Conservation (phyloP, 2,888 invertebrate species). For the Hipparchia semele region DNA sequence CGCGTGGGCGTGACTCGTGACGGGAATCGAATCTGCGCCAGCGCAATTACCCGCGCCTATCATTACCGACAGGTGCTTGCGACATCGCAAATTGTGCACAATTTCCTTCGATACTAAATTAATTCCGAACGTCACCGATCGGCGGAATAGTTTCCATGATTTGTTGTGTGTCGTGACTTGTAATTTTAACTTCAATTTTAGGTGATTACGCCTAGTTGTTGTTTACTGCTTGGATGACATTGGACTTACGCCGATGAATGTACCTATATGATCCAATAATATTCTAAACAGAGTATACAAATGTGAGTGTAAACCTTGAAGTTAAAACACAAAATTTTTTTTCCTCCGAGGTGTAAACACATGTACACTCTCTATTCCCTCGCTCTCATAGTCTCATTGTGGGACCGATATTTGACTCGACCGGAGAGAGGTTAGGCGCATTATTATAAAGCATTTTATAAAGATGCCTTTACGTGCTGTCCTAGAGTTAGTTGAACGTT, state of each 20-base stretch:
- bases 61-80: slow-evolving; percentile 35
- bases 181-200: slow-evolving; percentile 5
- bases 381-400: too few species aligned
- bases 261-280: not conserved
- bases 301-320: too few species aligned
- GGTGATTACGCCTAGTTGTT: not conserved
- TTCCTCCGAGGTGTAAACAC: too few species aligned
- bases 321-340: too few species aligned
- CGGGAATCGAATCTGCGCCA: slow-evolving; percentile 36
- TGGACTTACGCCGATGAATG: not conserved
- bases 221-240: slow-evolving; percentile 6
- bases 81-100: slow-evolving; percentile 36
- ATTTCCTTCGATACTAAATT: slow-evolving; percentile 37
- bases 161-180: slow-evolving; percentile 31
- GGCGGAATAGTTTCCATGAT: slow-evolving; percentile 24
- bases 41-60: slow-evolving; percentile 38
- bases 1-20: slow-evolving; percentile 38
- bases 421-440: too few species aligned
- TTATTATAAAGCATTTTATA: too few species aligned
- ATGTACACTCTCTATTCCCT: too few species aligned
- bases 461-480: too few species aligned
- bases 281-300: too few species aligned
- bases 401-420: too few species aligned
- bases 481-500: too few species aligned
- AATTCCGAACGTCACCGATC: slow-evolving; percentile 30